These are phyloP conservation scores for Anthophora plumipes DNA, from an alignment of 2,888 invertebrate genomes.

Conservation along the genomic window DNA sequence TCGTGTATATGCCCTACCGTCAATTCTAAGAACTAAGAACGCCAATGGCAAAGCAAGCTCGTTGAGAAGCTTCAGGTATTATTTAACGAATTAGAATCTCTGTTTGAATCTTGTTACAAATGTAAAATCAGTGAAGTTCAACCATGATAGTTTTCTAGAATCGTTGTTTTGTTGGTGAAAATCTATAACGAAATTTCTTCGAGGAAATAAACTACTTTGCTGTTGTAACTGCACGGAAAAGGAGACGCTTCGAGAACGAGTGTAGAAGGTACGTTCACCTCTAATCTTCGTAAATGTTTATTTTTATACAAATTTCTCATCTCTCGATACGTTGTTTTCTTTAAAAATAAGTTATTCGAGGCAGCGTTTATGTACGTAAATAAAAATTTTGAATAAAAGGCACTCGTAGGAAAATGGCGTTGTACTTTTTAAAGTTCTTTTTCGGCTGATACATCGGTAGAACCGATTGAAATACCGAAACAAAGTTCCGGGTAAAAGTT, in stretches of 20 bases:
- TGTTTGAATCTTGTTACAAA: constrained; percentile 22
- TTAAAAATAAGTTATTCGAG: neutral
- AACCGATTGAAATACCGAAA: constrained; percentile 2
- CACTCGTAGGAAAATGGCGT: neutral
- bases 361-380: neutral
- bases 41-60: constrained; percentile 43
- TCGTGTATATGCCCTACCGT: neutral
- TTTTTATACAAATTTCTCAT: constrained; percentile 28
- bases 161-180: constrained; percentile 17
- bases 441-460: neutral
- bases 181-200: neutral
- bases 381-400: neutral
- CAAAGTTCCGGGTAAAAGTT: too few species aligned
- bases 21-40: constrained; percentile 17
- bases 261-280: constrained; percentile 53
- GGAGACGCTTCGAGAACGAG: constrained; percentile 54
- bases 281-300: constrained; percentile 43
- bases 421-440: neutral
- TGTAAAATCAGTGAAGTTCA: constrained; percentile 39
- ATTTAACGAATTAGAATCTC: neutral
- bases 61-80: constrained; percentile 41
- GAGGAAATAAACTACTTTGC: neutral
- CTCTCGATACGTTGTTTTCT: neutral
- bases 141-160: constrained; percentile 7
- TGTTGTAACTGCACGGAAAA: constrained; percentile 25